Evolutionary conservation across 2,888 invertebrate genomes (phyloP), one percentile per base, ranked within the genome.

Genomic region (Mellilla xanthometata): DNA sequence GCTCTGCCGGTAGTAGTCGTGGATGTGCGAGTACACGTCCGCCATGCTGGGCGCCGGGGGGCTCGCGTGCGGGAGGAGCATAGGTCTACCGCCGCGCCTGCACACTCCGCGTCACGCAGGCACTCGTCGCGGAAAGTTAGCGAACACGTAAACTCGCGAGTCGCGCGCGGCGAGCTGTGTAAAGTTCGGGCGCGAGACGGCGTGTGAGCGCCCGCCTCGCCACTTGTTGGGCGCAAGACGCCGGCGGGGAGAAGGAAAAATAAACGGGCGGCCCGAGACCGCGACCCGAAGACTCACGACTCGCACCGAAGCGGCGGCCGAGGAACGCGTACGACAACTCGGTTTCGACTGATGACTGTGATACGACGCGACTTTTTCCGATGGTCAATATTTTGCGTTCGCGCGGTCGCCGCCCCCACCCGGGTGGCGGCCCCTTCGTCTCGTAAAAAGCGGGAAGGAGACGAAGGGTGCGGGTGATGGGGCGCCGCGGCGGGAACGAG

Each of bases 1-100:
- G 72, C 95, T 96, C 72, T 96, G 96, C 80, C 95, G 93, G 58
- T 96, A 92, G 68, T 94, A 93, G 67, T 96, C 95, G 74, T 95
- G 93, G 62, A 95, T 91, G 62, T 93, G 92, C 58, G 92, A 90
- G 80, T 93, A 94, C 85, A 94, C 93, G 66, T 95, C 95, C 79
- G 94, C 93, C 91, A 93, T 94, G 58, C 91, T 91, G 57, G 92
- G 90, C 65, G 92, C 90, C 73, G 91, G 76, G 39, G 86, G 83
- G 65, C 75, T 84, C 62, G 89, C 92, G 84, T 87, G 88, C 76
- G 93, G 93, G 51, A 94, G 85, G 93, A 93, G 94, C 94, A 94
- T 94, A 80, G 85, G 85, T 85, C 86, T 78, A 83, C 81, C 66
- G 76, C 72, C 24, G 3, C 86, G 80, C 77, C 81, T 83, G 85